phyloP scores from a whole-genome alignment of 2,888 invertebrate species.

The Melipona bicolor region DNA sequence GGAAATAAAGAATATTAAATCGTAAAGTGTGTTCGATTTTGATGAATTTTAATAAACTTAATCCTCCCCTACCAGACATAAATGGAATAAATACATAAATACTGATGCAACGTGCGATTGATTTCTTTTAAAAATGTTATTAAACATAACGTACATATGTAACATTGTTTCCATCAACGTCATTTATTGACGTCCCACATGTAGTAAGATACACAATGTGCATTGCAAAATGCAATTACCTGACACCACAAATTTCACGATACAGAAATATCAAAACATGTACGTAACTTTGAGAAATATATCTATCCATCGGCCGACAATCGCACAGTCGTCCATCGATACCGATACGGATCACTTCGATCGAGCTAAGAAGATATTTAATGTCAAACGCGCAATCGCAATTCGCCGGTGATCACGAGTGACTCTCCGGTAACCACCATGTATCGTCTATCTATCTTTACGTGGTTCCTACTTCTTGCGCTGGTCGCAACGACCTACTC shows the following conservation, averaged over 20 bases:
- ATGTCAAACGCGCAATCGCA: background rate
- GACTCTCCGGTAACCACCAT: slow-evolving; percentile 24
- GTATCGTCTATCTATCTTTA: slow-evolving; percentile 11
- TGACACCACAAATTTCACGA: slow-evolving; percentile 51
- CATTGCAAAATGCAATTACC: slow-evolving; percentile 33
- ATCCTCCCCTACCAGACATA: background rate
- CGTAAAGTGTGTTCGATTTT: background rate
- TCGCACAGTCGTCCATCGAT: slow-evolving; percentile 49
- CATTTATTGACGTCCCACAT: slow-evolving; percentile 31
- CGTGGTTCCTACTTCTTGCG: slow-evolving; percentile 22
- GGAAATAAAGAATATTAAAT: slow-evolving; percentile 8
- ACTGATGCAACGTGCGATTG: background rate
- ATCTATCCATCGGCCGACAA: background rate
- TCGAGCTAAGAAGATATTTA: background rate
- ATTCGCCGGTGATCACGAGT: background rate
- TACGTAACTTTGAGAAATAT: slow-evolving; percentile 34
- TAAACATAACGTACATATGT: background rate
- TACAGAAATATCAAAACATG: slow-evolving; percentile 40
- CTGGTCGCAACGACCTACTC: background rate
- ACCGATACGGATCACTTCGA: slow-evolving; percentile 16
- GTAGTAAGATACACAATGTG: slow-evolving; percentile 2
- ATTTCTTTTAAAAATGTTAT: background rate
- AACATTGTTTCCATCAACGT: background rate
- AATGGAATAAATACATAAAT: background rate
- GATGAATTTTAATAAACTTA: background rate